Conservation (phyloP, 2,888 invertebrate genomes). For the Parascotia fuliginaria region DNA sequence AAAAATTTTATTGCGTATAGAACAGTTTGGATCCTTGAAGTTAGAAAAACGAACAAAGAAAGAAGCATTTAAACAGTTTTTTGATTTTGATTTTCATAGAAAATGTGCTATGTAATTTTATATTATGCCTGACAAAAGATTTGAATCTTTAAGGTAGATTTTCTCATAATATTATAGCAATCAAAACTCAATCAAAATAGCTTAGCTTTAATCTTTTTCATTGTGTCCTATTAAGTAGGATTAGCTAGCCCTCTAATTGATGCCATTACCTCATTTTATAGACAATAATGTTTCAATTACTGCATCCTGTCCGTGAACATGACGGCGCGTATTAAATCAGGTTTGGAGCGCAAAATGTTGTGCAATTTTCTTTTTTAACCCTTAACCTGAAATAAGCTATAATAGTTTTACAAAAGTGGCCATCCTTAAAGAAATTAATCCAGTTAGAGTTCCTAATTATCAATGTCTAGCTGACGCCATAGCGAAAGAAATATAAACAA, state of each 20-base stretch:
- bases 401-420: neutral
- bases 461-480: too few species aligned
- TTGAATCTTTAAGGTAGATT: neutral
- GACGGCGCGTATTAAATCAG: constrained; percentile 30
- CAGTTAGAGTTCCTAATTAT: too few species aligned
- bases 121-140: neutral
- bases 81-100: too few species aligned
- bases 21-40: too few species aligned
- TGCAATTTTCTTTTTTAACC: neutral
- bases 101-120: too few species aligned
- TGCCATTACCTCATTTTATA: constrained; percentile 39
- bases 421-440: neutral
- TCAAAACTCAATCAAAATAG: constrained; percentile 6
- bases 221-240: constrained; percentile 5
- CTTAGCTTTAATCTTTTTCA: constrained; percentile 2
- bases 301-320: constrained; percentile 30
- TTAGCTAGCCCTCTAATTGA: constrained; percentile 18
- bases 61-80: too few species aligned
- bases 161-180: constrained; percentile 1
- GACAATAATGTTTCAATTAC: constrained; percentile 44
- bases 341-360: constrained; percentile 12
- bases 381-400: neutral
- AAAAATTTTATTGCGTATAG: too few species aligned
- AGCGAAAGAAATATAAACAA: too few species aligned
- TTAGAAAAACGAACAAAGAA: too few species aligned